A percentile compares a stretch with the other conserved stretches of the same genome.
Conservation (phyloP, 2,113 vertebrate genomes). For the Sylvia atricapilla region DNA sequence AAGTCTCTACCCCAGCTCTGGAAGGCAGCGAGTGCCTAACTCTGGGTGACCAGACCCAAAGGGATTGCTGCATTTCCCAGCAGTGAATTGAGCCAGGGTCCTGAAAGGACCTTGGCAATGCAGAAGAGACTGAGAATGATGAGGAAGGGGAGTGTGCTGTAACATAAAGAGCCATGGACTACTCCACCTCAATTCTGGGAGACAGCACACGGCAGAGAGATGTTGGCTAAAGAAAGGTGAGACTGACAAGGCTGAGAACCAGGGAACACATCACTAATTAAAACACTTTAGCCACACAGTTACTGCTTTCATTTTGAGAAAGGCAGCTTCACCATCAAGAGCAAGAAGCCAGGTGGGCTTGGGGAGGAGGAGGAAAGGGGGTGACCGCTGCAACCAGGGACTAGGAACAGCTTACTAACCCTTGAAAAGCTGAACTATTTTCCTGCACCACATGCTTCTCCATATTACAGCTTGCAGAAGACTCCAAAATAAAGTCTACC, state of each 20-base stretch:
- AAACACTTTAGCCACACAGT: not conserved
- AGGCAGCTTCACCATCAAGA: not conserved
- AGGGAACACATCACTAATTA: fast-evolving
- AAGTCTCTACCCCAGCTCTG: not conserved
- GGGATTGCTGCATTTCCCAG: not conserved
- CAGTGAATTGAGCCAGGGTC: fast-evolving
- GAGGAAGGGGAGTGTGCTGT: not conserved
- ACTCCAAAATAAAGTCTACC: not conserved
- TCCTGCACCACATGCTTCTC: not conserved
- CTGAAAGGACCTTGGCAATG: not conserved
- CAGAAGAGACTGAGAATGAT: not conserved
- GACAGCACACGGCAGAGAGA: not conserved
- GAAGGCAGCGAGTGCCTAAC: not conserved
- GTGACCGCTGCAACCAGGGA: not conserved
- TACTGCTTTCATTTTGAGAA: not conserved
- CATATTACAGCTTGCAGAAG: not conserved
- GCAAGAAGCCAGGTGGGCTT: not conserved
- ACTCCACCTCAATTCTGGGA: not conserved
- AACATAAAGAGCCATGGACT: not conserved
- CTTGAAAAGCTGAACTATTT: not conserved
- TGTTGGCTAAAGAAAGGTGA: not conserved
- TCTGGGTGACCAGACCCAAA: not conserved
- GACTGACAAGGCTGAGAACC: not conserved
- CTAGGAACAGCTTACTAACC: not conserved
- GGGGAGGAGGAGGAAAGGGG: not conserved